A percentile compares a stretch with the other conserved stretches of the same genome.
Evolutionary conservation across 2,113 vertebrate genomes (phyloP).

Genomic region (Tiliqua scincoides): DNA sequence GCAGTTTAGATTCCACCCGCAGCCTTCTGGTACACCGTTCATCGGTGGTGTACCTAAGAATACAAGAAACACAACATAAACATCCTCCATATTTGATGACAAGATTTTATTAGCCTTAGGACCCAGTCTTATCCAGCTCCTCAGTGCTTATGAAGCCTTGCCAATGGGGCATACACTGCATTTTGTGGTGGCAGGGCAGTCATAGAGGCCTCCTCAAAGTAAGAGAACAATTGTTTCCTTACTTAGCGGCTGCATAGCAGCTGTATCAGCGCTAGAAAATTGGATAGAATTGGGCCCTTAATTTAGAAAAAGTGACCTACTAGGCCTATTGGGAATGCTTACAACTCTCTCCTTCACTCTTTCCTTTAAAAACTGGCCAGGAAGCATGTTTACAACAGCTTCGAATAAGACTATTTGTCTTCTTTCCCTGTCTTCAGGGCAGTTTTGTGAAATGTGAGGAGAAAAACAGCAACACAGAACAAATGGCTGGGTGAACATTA

Average conservation of each 20-base stretch:
- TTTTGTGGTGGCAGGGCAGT: too few species aligned
- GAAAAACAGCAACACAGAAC: conserved; percentile 27
- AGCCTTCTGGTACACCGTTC: conserved; percentile 16
- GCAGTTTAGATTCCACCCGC: not conserved
- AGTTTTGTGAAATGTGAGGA: conserved; percentile 31
- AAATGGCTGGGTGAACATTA: conserved; percentile 27
- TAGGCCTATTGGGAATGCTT: not conserved
- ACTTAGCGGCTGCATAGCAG: too few species aligned
- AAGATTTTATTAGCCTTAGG: not conserved
- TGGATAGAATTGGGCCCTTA: not conserved
- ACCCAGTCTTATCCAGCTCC: too few species aligned
- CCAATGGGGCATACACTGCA: too few species aligned
- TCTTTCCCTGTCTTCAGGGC: conserved; percentile 25
- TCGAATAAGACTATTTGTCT: conserved; percentile 20
- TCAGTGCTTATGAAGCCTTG: too few species aligned
- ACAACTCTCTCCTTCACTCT: not conserved
- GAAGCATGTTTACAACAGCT: conserved; percentile 28
- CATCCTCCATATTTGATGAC: not conserved
- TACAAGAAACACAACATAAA: conserved; percentile 10
- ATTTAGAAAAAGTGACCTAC: not conserved
- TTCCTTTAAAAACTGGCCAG: conserved; percentile 25
- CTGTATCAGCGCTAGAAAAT: too few species aligned
- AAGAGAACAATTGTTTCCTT: too few species aligned
- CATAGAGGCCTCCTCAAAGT: too few species aligned
- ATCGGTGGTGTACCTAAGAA: not conserved